Evolutionary conservation across 2,888 invertebrate species (phyloP), one percentile per base, ranked within the genome.

Genomic region (Calameuta idolon): DNA sequence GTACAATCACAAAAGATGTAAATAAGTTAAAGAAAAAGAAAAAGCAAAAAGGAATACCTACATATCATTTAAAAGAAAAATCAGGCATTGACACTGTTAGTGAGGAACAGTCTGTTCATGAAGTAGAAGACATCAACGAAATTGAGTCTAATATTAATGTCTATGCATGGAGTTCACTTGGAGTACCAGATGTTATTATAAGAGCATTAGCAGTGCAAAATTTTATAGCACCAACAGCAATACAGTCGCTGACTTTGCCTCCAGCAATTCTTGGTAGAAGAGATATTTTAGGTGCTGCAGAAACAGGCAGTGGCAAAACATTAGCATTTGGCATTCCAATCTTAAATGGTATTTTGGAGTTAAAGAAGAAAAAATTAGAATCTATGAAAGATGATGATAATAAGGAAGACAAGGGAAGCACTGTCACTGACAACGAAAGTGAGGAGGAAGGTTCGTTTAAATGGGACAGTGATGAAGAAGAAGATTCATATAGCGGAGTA

Each of bases 271-370:
- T 96, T 89, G 98, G 97, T 69, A 94, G 95, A 75, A 94, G 96
- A 92, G 99, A 99, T 91, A 97, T 99, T 84, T 92, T 99, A 1
- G 99, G 99, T n/a, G 99, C 99, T 77, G 99, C 99, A 3, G 98
- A 99, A 93, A 99, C 99, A 0, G 99, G 99, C 0, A 99, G 98
- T 92, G 99, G 99, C 0, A 99, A 99, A 93, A 99, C 99, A 0
- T 92, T 99, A 76, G 99, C 99, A 0, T 99, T 99, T 93, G 98
- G 97, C 0, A 96, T 99, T 79, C 99, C 99, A 12, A 95, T 99
- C 71, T 92, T 99, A 79, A 93, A 95, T 77, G 97, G 97, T 30
- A 98, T 99, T 82, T 92, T 98, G 85, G 94, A 95, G 86, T 88
- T 95, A 1, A 95, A 95, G 87, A 92, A 73, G 87, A 92, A 86